A percentile compares a stretch with the other conserved stretches of the same genome.
phyloP scores from a whole-genome alignment of 2,888 invertebrate genomes.

The Balanococcus diminutus region DNA sequence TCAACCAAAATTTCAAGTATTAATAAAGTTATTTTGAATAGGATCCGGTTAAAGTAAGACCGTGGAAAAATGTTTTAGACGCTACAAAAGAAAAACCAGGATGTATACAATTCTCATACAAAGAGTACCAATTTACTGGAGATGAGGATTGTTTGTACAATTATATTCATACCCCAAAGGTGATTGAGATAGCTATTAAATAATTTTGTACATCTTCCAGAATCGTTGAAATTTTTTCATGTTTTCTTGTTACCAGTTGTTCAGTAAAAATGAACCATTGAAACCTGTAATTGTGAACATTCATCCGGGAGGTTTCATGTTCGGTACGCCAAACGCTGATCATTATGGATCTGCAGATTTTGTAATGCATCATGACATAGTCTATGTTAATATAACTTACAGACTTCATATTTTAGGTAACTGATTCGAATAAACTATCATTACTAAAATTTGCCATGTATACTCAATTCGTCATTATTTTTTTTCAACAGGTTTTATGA shows the following conservation, averaged over 20 bases:
- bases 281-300: not conserved
- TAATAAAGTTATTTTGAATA: too few relatives aligned
- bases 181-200: too few relatives aligned
- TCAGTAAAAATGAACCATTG: not conserved
- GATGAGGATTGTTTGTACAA: not conserved
- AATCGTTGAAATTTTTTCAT: too few relatives aligned
- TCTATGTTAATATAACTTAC: not conserved
- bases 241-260: too few relatives aligned
- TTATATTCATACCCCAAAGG: not conserved
- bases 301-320: not conserved
- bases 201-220: too few relatives aligned
- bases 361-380: not conserved
- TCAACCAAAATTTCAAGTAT: too few relatives aligned
- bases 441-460: not conserved
- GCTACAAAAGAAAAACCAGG: not conserved
- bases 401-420: conserved; percentile 3
- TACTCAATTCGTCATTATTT: too few relatives aligned
- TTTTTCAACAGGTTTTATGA: too few relatives aligned
- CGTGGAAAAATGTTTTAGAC: not conserved
- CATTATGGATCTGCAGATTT: not conserved
- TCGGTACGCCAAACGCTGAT: not conserved
- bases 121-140: not conserved
- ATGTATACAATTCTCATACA: not conserved
- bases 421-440: not conserved
- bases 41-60: not conserved